Evolutionary conservation across 2,113 vertebrate species (phyloP), one percentile per base, ranked within the genome.

Genomic region (Neodontobutis hainanensis): DNA sequence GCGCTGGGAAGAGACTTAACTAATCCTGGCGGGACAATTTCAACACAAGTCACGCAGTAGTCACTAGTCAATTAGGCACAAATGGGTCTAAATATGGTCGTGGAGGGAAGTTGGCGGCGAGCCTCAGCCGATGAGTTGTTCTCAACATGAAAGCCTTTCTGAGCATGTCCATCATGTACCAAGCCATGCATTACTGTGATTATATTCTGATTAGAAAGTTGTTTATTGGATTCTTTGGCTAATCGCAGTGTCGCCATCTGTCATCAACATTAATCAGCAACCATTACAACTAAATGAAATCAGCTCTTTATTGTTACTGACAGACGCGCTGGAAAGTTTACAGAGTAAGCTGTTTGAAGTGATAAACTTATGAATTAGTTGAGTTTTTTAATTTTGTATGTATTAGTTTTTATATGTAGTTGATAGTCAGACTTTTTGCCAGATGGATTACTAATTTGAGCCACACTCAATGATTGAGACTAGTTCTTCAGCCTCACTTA

Each of bases 161-260:
- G 55, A 75, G 68, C 61, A 77, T 62, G 72, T 60, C 53, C 74
- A 5, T 70, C 78, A 68, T 77, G 70, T 12, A 68, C 0, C 42
- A 64, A 19, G n/a, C 51, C 65, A 34, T 64, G 48, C 35, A 65
- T 76, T 55, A 59, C 56, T 36, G 48, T 16, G 12, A 84, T 82
- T 77, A 72, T 68, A 5, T 60, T 73, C 48, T 63, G 48, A 87
- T 84, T 87, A 73, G 68, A 32, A 67, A 67, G 56, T 52, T 65
- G 27, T 78, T 80, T 77, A 46, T 77, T 61, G 27, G 52, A 60
- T 43, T 67, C n/a, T 8, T 4, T 62, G 35, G n/a, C 38, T 34
- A n/a, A 64, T 66, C 63, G 40, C 14, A 12, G 56, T 49, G 27
- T 27, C 40, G 16, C 45, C 19, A 36, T 71, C 57, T 27, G 57